Conservation (phyloP, 1,140 invertebrate genomes). For the Eufriesea mexicana region DNA sequence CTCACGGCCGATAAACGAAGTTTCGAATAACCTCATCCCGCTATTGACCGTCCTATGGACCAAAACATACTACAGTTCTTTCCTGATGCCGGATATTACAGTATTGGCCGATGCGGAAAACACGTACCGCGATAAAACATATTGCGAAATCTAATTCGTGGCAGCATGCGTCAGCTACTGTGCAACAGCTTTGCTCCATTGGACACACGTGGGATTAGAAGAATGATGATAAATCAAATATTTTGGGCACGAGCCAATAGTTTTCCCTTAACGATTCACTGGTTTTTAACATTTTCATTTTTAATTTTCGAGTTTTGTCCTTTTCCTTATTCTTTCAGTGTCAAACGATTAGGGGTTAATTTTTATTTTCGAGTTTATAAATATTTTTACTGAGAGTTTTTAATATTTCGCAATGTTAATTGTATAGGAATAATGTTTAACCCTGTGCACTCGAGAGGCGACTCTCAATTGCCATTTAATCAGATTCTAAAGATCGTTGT, state of each 20-base stretch:
- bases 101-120: conserved; percentile 43
- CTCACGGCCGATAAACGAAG: conserved; percentile 49
- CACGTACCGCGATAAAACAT: conserved; percentile 43
- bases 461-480: no score
- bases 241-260: no score
- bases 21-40: conserved; percentile 45
- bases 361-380: no score
- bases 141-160: conserved; percentile 50
- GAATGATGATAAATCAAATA: neutral
- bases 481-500: no score
- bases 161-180: conserved; percentile 20
- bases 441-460: no score
- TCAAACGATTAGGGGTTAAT: no score
- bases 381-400: no score
- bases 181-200: neutral
- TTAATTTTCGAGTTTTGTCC: no score
- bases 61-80: conserved; percentile 14
- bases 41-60: neutral
- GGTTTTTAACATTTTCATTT: neutral
- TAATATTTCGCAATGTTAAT: no score
- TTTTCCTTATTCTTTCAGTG: no score
- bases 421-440: no score
- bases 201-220: neutral
- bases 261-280: neutral
- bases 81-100: conserved; percentile 47